Evolutionary conservation across 2,797 vertebrate genomes (phyloP).

Genomic region (Acropternis orthonyx): DNA sequence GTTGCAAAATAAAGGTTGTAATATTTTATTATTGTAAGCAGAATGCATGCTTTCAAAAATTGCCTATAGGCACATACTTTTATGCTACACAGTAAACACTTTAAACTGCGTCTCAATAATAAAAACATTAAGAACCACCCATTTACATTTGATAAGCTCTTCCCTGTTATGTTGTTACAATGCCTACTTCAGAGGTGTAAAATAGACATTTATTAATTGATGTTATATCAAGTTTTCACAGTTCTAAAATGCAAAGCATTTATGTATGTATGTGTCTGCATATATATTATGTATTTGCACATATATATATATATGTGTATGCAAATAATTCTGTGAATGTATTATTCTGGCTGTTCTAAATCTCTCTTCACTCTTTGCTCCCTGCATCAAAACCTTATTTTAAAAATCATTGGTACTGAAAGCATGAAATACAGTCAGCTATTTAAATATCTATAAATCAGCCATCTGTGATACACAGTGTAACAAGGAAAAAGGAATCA

Average conservation of each 20-base stretch:
- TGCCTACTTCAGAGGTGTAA: not conserved
- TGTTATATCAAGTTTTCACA: not conserved
- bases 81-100: constrained; percentile 44
- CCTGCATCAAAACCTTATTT: constrained; percentile 12
- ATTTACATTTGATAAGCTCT: constrained; percentile 10
- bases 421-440: constrained; percentile 60
- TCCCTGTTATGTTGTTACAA: not conserved
- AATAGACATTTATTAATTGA: not conserved
- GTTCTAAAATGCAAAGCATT: not conserved
- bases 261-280: not conserved
- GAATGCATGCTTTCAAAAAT: constrained; percentile 53
- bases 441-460: constrained; percentile 64
- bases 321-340: not conserved
- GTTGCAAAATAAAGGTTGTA: constrained; percentile 53
- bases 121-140: not conserved
- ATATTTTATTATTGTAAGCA: constrained; percentile 63
- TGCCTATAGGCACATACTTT: constrained; percentile 19
- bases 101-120: constrained; percentile 36
- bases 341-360: not conserved
- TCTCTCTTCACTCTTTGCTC: constrained; percentile 3
- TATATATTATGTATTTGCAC: not conserved
- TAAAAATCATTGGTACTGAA: constrained; percentile 59
- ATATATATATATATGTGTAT: not conserved
- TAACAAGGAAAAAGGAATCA: constrained; percentile 55
- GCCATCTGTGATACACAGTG: constrained; percentile 44